Conservation (phyloP, 1,140 invertebrate genomes). For the Hermetia illucens region DNA sequence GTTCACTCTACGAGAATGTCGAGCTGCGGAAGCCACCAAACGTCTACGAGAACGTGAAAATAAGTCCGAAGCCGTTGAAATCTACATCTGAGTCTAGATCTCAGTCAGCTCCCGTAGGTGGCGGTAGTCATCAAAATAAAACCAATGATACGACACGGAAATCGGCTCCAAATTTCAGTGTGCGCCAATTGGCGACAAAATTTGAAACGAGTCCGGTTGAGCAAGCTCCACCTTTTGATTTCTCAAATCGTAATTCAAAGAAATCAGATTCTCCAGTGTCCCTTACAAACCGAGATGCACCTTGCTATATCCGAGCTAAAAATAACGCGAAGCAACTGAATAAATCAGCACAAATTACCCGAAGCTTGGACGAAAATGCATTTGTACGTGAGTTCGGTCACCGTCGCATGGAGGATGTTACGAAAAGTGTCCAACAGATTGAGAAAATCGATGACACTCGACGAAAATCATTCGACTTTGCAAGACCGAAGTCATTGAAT, state of each 20-base stretch:
- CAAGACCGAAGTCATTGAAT: slow-evolving; percentile 34
- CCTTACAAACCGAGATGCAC: slow-evolving; percentile 7
- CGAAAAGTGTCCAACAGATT: slow-evolving; percentile 20
- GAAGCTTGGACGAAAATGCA: slow-evolving; percentile 56
- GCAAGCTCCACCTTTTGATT: slow-evolving; percentile 25
- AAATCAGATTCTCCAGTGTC: slow-evolving; percentile 7
- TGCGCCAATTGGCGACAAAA: slow-evolving; percentile 38
- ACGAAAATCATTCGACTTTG: slow-evolving; percentile 30
- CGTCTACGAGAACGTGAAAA: slow-evolving; percentile 38
- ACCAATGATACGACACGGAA: slow-evolving; percentile 8
- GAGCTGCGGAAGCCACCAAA: slow-evolving; percentile 30
- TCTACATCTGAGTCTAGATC: background rate
- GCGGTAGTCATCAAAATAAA: background rate
- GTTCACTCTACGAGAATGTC: slow-evolving; percentile 26
- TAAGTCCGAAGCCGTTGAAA: background rate
- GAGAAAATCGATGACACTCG: slow-evolving; percentile 18
- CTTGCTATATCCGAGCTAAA: slow-evolving; percentile 13
- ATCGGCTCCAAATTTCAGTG: slow-evolving; percentile 31
- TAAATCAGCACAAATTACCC: slow-evolving; percentile 46
- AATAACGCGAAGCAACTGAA: slow-evolving; percentile 31
- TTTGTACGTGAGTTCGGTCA: slow-evolving; percentile 46
- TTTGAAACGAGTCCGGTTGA: slow-evolving; percentile 38
- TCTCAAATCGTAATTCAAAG: slow-evolving; percentile 16
- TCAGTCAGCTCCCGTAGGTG: background rate
- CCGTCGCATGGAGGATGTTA: slow-evolving; percentile 27